Evolutionary conservation across 1,140 invertebrate genomes (phyloP).

Genomic region (Protaetia brevitarsis): DNA sequence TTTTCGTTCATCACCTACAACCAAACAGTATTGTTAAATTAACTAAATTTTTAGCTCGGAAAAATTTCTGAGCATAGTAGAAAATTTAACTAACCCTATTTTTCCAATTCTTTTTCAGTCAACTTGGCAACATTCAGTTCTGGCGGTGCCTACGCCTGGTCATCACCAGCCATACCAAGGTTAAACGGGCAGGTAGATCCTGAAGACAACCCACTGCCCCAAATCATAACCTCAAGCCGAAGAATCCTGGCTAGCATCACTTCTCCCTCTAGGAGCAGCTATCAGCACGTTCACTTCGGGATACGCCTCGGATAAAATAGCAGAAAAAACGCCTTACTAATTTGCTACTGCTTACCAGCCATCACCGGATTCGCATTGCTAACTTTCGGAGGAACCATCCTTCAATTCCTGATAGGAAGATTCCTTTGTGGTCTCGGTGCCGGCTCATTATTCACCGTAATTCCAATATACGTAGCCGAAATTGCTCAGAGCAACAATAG

Average conservation of each 20-base stretch:
- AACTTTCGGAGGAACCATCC: constrained; percentile 52
- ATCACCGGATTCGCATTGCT: constrained; percentile 66
- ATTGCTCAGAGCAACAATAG: constrained; percentile 65
- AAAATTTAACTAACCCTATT: no score
- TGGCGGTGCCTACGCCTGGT: constrained; percentile 69
- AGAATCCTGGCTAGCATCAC: constrained; percentile 75
- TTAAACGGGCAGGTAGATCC: constrained; percentile 42
- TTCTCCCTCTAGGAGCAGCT: constrained; percentile 76
- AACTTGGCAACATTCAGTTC: constrained; percentile 62
- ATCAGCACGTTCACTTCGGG: constrained; percentile 48
- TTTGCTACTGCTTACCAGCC: constrained; percentile 52
- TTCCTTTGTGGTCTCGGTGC: constrained; percentile 63
- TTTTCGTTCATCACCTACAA: no score
- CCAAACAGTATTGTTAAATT: no score
- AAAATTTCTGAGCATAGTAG: no score
- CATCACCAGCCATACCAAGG: constrained; percentile 64
- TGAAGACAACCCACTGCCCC: constrained; percentile 38
- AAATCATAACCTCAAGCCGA: constrained; percentile 51
- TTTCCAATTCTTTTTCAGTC: constrained; percentile 55
- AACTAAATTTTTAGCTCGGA: no score
- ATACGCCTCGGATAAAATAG: background rate
- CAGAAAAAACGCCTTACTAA: constrained; percentile 9
- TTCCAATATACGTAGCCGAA: constrained; percentile 66
- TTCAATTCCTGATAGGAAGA: constrained; percentile 53
- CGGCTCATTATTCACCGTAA: constrained; percentile 61